Evolutionary conservation across 2,113 vertebrate genomes (phyloP), one percentile per base, ranked within the genome.

Genomic region (Centropristis striata): DNA sequence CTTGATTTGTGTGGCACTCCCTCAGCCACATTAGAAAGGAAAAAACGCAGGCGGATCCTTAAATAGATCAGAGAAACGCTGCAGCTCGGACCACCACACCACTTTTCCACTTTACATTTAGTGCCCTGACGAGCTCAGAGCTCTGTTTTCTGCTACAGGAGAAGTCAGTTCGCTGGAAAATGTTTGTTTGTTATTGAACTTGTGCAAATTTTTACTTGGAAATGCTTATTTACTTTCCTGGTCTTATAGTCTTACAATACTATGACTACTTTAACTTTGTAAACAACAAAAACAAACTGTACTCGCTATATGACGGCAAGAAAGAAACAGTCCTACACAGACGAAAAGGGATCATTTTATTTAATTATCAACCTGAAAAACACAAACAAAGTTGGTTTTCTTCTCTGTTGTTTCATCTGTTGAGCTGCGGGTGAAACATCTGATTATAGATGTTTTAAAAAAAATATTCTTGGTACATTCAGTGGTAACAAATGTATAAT

Each of bases 31-130:
- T 84, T 55, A 86, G 60, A 88, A 68, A 76, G 42, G 57, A 66
- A 68, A 76, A 63, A 57, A 75, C 41, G 21, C 58, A 61, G 68
- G 70, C 77, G 76, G 61, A 63, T 54, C 69, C 73, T 73, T 59
- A 88, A 93, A 93, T 91, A 89, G 84, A 89, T 86, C 85, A 72
- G 58, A 91, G 80, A 39, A 55, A 57, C 11, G 27, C 54, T 37
- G 77, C 5, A 16, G 59, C 41, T 42, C 41, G 13, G 78, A 75
- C 83, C 53, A 37, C 47, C 60, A 11, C 42, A 7, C 51, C 74
- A 41, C 58, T 77, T 84, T 80, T 74, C 83, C 21, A 44, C 75
- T 85, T 85, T 69, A 53, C 63, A 57, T 73, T 13, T 28, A 70
- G 64, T 27, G 51, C 47, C 11, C 20, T 3, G 37, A 27, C 50